These are phyloP conservation scores for Dicrurus megarhynchus DNA, from an alignment of 2,113 vertebrate species.

Conservation along the genomic window DNA sequence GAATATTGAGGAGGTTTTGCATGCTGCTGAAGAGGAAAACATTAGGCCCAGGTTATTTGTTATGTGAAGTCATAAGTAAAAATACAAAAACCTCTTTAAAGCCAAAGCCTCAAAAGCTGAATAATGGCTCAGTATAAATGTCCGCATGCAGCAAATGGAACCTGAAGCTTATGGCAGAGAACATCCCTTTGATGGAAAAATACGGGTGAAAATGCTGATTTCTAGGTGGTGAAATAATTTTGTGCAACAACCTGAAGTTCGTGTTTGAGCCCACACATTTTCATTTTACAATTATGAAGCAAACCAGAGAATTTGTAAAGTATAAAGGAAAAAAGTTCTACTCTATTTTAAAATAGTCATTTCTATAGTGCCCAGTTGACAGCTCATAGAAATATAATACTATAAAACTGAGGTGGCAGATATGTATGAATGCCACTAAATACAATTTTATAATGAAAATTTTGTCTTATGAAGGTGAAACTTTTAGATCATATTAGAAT, in stretches of 20 bases:
- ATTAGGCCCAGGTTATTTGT: not conserved
- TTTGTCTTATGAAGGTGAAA: constrained; percentile 81
- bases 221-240: not conserved
- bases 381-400: not conserved
- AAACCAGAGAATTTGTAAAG: not conserved
- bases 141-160: not conserved
- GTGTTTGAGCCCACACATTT: not conserved
- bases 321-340: not conserved
- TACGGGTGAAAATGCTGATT: not conserved
- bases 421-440: constrained; percentile 59
- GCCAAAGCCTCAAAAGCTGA: not conserved
- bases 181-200: not conserved
- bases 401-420: constrained; percentile 13
- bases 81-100: not conserved
- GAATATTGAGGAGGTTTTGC: not conserved
- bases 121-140: not conserved
- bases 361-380: not conserved
- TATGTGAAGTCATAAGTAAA: not conserved
- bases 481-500: constrained; percentile 75
- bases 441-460: constrained; percentile 75
- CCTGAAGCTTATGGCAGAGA: not conserved
- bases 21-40: not conserved
- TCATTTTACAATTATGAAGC: not conserved
- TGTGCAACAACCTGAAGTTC: not conserved
- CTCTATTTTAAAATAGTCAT: not conserved